Evolutionary conservation across 2,888 invertebrate species (phyloP).

Genomic region (Xestia xanthographa): DNA sequence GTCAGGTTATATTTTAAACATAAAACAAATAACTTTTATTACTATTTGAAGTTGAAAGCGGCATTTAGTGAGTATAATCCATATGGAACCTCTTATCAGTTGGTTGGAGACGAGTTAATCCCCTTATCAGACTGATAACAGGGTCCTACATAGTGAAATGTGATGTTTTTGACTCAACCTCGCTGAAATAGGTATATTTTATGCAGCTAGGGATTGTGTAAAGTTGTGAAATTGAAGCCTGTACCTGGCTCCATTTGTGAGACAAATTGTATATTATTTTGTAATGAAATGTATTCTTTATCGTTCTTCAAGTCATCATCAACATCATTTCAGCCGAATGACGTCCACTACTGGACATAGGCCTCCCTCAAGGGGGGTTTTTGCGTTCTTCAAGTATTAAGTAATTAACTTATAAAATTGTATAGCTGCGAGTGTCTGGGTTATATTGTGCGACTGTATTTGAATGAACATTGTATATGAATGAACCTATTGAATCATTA

Average conservation of each 20-base stretch:
- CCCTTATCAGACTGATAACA: slow-evolving; percentile 64
- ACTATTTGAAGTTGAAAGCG: slow-evolving; percentile 42
- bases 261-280: neutral
- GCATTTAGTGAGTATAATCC: slow-evolving; percentile 58
- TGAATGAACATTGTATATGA: too few species aligned
- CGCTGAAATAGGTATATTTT: neutral
- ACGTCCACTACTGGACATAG: too few species aligned
- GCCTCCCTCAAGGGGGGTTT: too few species aligned
- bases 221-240: slow-evolving; percentile 6
- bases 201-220: slow-evolving; percentile 23
- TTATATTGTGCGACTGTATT: too few species aligned
- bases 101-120: slow-evolving; percentile 63
- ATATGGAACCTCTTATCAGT: slow-evolving; percentile 64
- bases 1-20: slow-evolving; percentile 46
- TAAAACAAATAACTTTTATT: slow-evolving; percentile 46
- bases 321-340: too few species aligned
- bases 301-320: too few species aligned
- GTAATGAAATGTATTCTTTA: neutral
- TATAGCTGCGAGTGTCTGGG: too few species aligned
- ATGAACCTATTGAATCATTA: too few species aligned
- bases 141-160: slow-evolving; percentile 49
- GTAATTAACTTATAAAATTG: too few species aligned
- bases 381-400: too few species aligned
- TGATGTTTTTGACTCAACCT: slow-evolving; percentile 53
- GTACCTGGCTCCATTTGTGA: neutral